Base-by-base conservation (phyloP, 2,113 vertebrate species). In the Osmerus eperlanus region DNA sequence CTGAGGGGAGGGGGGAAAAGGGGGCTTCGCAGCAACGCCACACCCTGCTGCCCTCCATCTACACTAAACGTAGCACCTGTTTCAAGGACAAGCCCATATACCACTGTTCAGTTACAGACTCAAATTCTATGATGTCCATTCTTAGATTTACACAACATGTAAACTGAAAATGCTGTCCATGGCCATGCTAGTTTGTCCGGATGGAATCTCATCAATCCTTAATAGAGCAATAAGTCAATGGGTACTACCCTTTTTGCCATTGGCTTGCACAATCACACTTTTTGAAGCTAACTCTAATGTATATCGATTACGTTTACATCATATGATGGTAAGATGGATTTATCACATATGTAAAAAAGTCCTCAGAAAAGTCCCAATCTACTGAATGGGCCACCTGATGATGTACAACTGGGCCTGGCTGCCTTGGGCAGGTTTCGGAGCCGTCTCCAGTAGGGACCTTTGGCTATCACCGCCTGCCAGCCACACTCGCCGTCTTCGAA, bases 401-500 rank as follows among this genome's bases (percentile, higher is more conserved):
- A 85, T 1, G 85, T 83, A 83, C 92, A 93, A 84, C 77, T 87
- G 77, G 81, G 78, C 68, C 86, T 79, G 71, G 83, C 67, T 0
- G 75, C 67, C 73, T 88, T 91, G 47, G 81, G 82, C 58, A 92
- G 88, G 0, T 84, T 76, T n/a, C 86, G 89, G 36, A 87, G 86
- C 65, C 96, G 88, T 74, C 81, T 90, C 96, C 96, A 98, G 8
- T 84, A 83, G 61, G 85, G 77, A 29, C 88, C 83, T 3, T 71
- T 85, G 25, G 82, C 74, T 4, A 78, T 68, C 52, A 88, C 70
- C 4, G 92, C 77, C 0, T 47, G 79, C 97, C 97, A 99, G 72
- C 94, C 92, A 72, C 96, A 99, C 64, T 94, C 91, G 2, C 90
- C 94, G 6, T 95, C 92, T 83, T 98, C 95, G 70, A 99, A 98